Evolutionary conservation across 2,113 vertebrate genomes (phyloP), one percentile per base, ranked within the genome.

Genomic region (Pteruthius melanotis): DNA sequence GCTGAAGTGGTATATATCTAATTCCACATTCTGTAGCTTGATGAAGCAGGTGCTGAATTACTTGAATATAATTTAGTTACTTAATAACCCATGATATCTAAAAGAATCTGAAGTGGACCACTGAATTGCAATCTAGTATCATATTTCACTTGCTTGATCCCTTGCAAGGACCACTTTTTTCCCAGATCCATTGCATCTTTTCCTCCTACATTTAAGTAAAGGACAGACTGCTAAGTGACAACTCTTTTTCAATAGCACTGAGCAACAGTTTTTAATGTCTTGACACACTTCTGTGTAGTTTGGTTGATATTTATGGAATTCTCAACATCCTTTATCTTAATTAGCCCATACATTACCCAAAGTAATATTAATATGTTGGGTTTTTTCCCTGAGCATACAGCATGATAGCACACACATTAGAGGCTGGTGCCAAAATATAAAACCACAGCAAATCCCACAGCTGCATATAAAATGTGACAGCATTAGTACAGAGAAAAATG

Each of bases 21-120:
- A 96, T 97, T 97, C 85, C 83, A 97, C 92, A 97, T 95, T 97
- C 97, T 96, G 94, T 86, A 97, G 94, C 95, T 97, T 98, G 98
- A 98, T 98, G 97, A 98, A 97, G 97, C 98, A 97, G 96, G 97
- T 97, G 97, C 97, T 98, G 97, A 97, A 97, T 97, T 96, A 95
- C 93, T 97, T 97, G 93, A 97, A 93, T 97, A 88, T 97, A 94
- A 98, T 97, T 97, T 97, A 87, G 89, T 95, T 94, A 96, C 80
- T 96, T 95, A 98, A 96, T 93, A 96, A 85, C 37, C 60, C 89
- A 59, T 57, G 61, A 83, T 94, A 94, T 89, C 83, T 87, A 94
- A 89, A 90, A 84, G 90, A 89, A 96, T 70, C 80, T 81, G 64
- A 40, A 75, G 74, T 54, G 69, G 78, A 94, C 79, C 82, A 87